Evolutionary conservation across 2,888 invertebrate species (phyloP), one percentile per base, ranked within the genome.

Genomic region (Parnassius glacialis): DNA sequence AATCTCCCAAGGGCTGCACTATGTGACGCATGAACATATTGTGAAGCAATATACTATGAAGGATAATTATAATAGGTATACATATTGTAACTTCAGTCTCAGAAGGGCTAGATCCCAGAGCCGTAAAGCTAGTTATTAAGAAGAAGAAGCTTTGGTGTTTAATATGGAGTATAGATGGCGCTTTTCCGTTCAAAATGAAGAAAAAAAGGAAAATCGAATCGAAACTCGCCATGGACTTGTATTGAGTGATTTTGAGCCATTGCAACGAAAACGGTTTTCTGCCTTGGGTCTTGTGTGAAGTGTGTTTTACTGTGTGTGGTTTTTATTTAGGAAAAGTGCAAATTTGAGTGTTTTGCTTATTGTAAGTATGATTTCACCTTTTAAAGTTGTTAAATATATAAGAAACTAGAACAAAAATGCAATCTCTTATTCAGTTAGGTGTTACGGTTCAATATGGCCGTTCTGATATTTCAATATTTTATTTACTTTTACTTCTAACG

Each of bases 211-310:
- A 70, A 70, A 70, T 71, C 83, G 85, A 85, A 85, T 85, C 84
- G 84, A 85, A 85, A 79, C 80, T 78, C 73, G 75, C 72, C 76
- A 76, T 73, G 70, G 72, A 72, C 34, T 34, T 74, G 66, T 68
- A 69, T 71, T 66, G 74, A 70, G 74, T 72, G 72, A 75, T 71
- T 76, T 71, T 73, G 69, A 75, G 75, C 72, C 73, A 69, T 81
- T 85, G 81, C 83, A 81, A 81, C 87, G 86, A 85, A 86, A 88
- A 88, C 88, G 85, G 87, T 89, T 90, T 87, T 88, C 87, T 90
- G 87, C 82, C 85, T 90, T 75, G 87, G 80, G 88, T 90, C 89
- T 87, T 85, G 85, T 82, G 89, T 84, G 82, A 77, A 85, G 84
- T 87, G 89, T 84, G 84, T 82, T 83, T 85, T 76, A 71, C 74